Base-by-base conservation (phyloP, 2,888 invertebrate species). In the Escarpia spicata region DNA sequence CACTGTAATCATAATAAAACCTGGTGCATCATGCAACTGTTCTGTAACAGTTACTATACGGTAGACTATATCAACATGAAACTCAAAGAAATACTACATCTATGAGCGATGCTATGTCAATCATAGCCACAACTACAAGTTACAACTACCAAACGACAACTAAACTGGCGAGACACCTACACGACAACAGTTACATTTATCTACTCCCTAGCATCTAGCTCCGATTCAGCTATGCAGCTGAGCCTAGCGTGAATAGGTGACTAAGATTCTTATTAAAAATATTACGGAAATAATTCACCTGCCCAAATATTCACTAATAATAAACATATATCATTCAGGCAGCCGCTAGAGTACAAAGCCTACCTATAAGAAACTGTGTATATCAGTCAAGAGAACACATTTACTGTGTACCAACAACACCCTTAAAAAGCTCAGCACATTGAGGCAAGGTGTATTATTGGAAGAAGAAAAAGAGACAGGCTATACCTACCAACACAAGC, bases 71-170 rank as follows among this genome's bases (percentile, higher is more conserved):
- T 31, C 91, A 15, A 15, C 2, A 91, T 91, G 91, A 3, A 26
- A 91, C 31, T 91, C 91, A 31, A 91, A 91, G 91, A 91, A 91
- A 91, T 91, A 31, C 91, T 91, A 26, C 91, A n/a, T 8, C 90
- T 90, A 90, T 2, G 2, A 52, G 52, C 12, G 52, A 52, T 52
- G 75, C 75, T 75, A 26, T 31, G 31, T n/a, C 91, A 37, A 4
- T 15, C 90, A 91, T n/a, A 91, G n/a, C n/a, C 31, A 91, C 12
- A n/a, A 91, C 15, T 90, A 90, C 90, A 91, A 91, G 91, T 31
- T 91, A 91, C 91, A 91, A 91, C 91, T 91, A 91, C 91, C 91
- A 91, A 91, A 91, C 91, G 3, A 91, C 91, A 19, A 91, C 12
- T 91, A 91, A 91, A 91, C 91, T 91, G 91, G 26, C 26, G n/a